Evolutionary conservation across 2,797 vertebrate genomes (phyloP), one percentile per base, ranked within the genome.

Genomic region (Schizopygopsis malacanthus): DNA sequence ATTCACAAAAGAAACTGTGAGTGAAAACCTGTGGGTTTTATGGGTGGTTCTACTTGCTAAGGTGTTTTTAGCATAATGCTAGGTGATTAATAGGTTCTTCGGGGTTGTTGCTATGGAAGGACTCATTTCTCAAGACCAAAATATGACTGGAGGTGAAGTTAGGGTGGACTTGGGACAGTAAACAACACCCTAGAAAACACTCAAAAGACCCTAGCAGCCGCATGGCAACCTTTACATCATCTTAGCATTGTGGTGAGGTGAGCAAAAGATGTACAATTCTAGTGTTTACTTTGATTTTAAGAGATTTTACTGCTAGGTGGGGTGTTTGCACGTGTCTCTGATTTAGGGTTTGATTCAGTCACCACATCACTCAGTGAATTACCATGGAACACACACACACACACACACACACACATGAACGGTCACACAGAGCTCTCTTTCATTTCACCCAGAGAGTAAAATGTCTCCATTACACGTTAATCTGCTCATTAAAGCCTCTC

Each of bases 381-480:
- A 3, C 4, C 18, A 87, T 52, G 82, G 83, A 52, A 79, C 13
- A 85, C 59, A 67, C 59, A 67, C 76, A 33, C 28, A 33, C 28
- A 41, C 41, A 41, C 41, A 72, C 65, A 82, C 52, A 65, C 37
- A 54, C 41, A 84, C 52, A 82, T 50, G 75, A 28, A 87, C 45
- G 12, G 50, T 50, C 85, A 89, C 73, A 87, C 67, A 82, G 69
- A 70, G 63, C 73, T 52, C 85, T 87, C 77, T 86, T 83, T 88
- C 72, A 72, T 84, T 79, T 87, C 33, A 75, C 81, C 43, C 20
- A 37, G 15, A 81, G 63, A 72, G 79, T 73, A 73, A 80, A 80
- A 85, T 20, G 59, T 84, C 87, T 90, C 89, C 56, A 90, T 90
- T 90, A 90, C 87, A 84, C 78, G 59, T 84, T 88, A 87, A 87